phyloP scores from a whole-genome alignment of 2,113 vertebrate species.

The Toxostoma redivivum region DNA sequence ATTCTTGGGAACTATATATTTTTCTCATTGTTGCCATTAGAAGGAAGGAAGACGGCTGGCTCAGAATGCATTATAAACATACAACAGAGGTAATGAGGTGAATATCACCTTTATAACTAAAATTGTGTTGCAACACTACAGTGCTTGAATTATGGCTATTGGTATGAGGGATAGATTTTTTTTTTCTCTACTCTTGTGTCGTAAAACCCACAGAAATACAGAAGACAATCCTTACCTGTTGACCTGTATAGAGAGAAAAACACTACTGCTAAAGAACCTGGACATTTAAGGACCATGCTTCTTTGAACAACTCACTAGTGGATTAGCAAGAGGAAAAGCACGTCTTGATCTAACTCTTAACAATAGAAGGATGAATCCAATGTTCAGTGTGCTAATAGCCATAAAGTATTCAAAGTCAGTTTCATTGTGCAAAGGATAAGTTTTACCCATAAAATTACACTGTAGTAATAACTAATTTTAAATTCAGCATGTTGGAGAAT shows the following conservation, averaged over 20 bases:
- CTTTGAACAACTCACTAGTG: neutral
- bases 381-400: neutral
- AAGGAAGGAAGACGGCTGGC: neutral
- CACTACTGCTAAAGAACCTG: neutral
- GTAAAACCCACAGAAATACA: neutral
- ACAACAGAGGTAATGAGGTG: neutral
- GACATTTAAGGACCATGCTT: neutral
- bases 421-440: neutral
- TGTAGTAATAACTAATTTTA: neutral
- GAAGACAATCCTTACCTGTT: neutral
- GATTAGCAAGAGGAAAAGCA: neutral
- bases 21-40: neutral
- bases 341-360: neutral
- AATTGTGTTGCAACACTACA: neutral
- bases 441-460: neutral
- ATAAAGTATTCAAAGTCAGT: neutral
- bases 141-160: neutral
- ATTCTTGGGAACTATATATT: neutral
- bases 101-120: neutral
- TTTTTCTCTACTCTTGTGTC: neutral
- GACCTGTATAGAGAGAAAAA: neutral
- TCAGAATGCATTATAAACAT: neutral
- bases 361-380: neutral
- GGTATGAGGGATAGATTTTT: neutral
- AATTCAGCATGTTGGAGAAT: neutral